A percentile compares a stretch with the other conserved stretches of the same genome.
Conservation (phyloP, 2,113 vertebrate species). For the Puma concolor region DNA sequence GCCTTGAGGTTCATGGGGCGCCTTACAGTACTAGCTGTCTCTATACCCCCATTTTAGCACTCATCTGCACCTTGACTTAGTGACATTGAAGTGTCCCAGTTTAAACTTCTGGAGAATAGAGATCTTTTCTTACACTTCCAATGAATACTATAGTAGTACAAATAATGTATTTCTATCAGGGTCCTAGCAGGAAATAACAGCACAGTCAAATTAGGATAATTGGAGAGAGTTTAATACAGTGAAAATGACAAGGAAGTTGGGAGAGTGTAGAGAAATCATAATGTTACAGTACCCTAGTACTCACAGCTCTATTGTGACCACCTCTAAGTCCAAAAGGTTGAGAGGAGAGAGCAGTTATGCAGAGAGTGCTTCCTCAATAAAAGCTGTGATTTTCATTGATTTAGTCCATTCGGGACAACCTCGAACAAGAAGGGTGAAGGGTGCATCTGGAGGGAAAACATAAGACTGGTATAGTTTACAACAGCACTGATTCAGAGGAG, state of each 20-base stretch:
- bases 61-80: not conserved
- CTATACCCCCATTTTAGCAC: not conserved
- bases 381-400: not conserved
- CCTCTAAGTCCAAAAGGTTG: not conserved
- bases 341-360: not conserved
- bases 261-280: not conserved
- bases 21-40: not conserved
- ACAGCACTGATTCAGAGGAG: not conserved
- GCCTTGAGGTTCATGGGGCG: not conserved
- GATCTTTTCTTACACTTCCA: not conserved
- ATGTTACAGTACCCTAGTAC: not conserved
- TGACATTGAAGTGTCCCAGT: not conserved
- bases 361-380: not conserved
- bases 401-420: not conserved
- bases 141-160: not conserved
- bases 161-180: not conserved
- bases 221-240: not conserved
- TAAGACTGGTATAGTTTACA: not conserved
- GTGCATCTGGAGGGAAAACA: not conserved
- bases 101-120: not conserved
- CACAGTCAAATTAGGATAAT: slow-evolving; percentile 1
- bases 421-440: not conserved
- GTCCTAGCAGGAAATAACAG: not conserved
- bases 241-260: not conserved
- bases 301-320: not conserved